Conservation (phyloP, 23 tunicate genomes). For the Ciona savignyi region DNA sequence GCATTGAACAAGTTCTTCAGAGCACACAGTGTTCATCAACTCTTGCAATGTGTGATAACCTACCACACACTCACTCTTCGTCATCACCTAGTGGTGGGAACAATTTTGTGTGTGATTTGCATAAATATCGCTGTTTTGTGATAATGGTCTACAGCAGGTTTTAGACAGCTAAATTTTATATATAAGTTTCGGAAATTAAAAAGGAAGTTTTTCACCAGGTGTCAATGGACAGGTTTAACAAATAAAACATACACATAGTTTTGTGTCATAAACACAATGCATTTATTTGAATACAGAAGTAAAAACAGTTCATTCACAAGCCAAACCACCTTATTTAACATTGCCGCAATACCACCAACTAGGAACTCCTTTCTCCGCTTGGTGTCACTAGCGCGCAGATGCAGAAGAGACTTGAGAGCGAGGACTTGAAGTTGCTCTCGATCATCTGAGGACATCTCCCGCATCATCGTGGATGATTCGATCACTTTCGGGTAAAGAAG, state of each 20-base stretch:
- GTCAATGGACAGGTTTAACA: not conserved
- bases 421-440: slow-evolving; percentile 43
- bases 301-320: slow-evolving; percentile 4
- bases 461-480: slow-evolving; percentile 24
- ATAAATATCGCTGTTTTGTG: too few species aligned
- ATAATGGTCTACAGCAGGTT: too few species aligned
- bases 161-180: not conserved
- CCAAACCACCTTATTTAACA: slow-evolving; percentile 70
- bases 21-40: slow-evolving; percentile 56
- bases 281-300: not conserved
- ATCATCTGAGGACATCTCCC: not conserved
- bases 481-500: slow-evolving; percentile 74
- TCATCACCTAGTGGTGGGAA: slow-evolving; percentile 44
- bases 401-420: slow-evolving; percentile 41
- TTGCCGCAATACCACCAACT: slow-evolving; percentile 16
- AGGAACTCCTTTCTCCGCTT: slow-evolving; percentile 53
- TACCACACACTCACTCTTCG: slow-evolving; percentile 51
- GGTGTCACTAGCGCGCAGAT: slow-evolving; percentile 42
- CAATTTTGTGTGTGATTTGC: not conserved
- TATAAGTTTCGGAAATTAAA: not conserved
- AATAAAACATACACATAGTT: not conserved
- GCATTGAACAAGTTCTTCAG: slow-evolving; percentile 47
- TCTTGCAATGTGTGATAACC: slow-evolving; percentile 53
- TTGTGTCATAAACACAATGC: not conserved
- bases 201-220: not conserved